Evolutionary conservation across 1,140 invertebrate genomes (phyloP), one percentile per base, ranked within the genome.

Genomic region (Drosophila persimilis): DNA sequence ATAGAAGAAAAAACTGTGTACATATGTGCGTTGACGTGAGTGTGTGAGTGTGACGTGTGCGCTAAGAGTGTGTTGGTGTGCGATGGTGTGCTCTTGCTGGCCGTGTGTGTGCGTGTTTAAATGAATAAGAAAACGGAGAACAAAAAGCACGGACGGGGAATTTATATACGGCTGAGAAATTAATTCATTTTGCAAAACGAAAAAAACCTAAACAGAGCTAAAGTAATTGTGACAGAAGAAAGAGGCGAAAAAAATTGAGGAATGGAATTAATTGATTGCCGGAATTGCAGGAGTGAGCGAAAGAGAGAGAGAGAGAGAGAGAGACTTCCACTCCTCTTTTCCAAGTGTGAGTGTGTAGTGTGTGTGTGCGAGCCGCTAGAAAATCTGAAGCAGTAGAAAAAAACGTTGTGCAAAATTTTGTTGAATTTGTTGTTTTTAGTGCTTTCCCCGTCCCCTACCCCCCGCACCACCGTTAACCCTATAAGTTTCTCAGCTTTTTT

Each of bases 121-220:
- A 83, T 81, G 74, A 85, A 86, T 81, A 86, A 85, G 81, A 85
- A 81, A 85, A 85, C 73, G 73, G 64, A 76, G 71, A 81, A 80
- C 66, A 84, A 63, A 85, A 79, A 58, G 63, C 80, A 80, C 62
- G 66, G 79, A 85, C 80, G 80, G 80, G 80, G 73, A 66, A 85
- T 80, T 85, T 85, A 64, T 75, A 75, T 75, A 56, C 54, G 35
- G 67, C 54, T 73, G 58, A 85, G 85, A 85, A 77, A 63, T 79
- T 86, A 62, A 84, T 76, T 77, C 73, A 76, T 70, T 84, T 39
- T 69, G 77, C 47, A 67, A 71, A 63, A 67, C 75, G 52, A 55
- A 41, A 73, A 73, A 56, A 60, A 31, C 29, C 57, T 60, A 46
- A 72, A 52, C 35, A 39, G 4, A 39, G 35, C 35, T 80, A 80